Evolutionary conservation across 1,140 invertebrate genomes (phyloP).

Genomic region (Sycobia sp.): DNA sequence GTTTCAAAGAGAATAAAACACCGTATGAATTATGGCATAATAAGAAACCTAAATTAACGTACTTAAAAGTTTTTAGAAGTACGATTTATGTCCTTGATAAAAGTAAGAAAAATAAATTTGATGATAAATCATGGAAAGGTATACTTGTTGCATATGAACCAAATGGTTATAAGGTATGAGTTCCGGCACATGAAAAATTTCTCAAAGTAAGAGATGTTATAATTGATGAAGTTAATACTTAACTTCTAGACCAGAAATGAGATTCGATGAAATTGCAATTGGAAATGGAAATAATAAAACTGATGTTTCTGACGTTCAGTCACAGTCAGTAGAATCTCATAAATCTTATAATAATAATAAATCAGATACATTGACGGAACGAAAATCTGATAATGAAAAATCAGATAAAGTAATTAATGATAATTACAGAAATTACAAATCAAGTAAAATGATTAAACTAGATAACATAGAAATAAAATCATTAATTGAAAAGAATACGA

Average conservation of each 20-base stretch:
- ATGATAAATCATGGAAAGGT: too few species aligned
- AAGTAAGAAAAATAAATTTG: constrained; percentile 52
- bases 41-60: constrained; percentile 55
- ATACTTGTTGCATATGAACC: constrained; percentile 53
- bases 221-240: constrained; percentile 45
- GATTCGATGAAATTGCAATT: background rate
- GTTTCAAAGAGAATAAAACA: too few species aligned
- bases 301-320: background rate
- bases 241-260: too few species aligned
- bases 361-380: too few species aligned
- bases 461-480: too few species aligned
- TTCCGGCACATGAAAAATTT: constrained; percentile 50
- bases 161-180: constrained; percentile 56
- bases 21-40: too few species aligned
- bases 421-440: too few species aligned
- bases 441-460: too few species aligned
- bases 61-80: constrained; percentile 60
- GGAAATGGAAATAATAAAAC: background rate
- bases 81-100: constrained; percentile 57
- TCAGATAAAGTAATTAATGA: too few species aligned
- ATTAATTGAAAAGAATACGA: background rate
- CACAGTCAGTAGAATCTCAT: background rate
- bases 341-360: background rate
- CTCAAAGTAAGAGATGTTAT: too few species aligned
- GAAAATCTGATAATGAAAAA: too few species aligned